These are phyloP conservation scores for Dinothrombium tinctorium DNA, from an alignment of 1,140 invertebrate genomes.

Conservation along the genomic window DNA sequence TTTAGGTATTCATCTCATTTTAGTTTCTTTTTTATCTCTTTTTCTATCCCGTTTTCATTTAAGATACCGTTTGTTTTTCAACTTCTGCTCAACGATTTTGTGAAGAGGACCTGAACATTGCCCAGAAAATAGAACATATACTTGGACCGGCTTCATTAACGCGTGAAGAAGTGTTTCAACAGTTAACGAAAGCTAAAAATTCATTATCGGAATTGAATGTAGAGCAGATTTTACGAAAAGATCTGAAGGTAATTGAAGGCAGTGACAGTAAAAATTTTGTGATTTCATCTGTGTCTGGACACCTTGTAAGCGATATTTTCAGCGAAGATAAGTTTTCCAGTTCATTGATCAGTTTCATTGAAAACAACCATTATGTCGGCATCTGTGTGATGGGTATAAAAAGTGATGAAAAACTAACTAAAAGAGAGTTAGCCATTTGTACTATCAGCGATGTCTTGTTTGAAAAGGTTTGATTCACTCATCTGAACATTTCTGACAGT, in stretches of 20 bases:
- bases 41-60: neutral
- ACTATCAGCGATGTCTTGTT: neutral
- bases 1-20: conserved; percentile 7
- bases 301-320: neutral
- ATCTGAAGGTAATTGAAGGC: conserved; percentile 31
- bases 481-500: neutral
- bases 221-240: conserved; percentile 33
- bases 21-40: neutral
- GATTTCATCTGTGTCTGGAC: conserved; percentile 28
- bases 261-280: conserved; percentile 23
- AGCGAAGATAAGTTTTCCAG: conserved; percentile 1
- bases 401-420: neutral
- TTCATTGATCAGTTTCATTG: neutral
- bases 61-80: conserved; percentile 42
- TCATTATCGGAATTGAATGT: conserved; percentile 29
- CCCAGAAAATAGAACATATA: conserved; percentile 18
- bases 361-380: neutral
- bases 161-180: conserved; percentile 23
- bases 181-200: conserved; percentile 30
- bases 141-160: conserved; percentile 3
- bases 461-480: neutral
- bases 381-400: conserved; percentile 9
- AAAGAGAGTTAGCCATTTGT: conserved; percentile 7
- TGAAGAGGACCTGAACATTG: conserved; percentile 30
- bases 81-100: conserved; percentile 32